Evolutionary conservation across 2,797 vertebrate species (phyloP).

Genomic region (Anguilla anguilla): DNA sequence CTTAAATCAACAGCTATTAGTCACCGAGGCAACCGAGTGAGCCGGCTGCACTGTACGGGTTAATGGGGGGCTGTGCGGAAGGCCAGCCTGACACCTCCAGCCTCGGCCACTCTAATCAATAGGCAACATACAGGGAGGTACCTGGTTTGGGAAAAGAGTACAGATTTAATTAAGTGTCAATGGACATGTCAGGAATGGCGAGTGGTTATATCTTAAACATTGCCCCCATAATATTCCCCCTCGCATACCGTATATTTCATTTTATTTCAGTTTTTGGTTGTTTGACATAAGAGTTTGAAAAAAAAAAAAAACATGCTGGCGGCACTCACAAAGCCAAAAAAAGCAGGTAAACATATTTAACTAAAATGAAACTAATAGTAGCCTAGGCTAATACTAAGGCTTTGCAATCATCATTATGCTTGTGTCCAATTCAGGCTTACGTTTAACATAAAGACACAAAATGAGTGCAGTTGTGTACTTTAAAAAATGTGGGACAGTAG

Average conservation of each 20-base stretch:
- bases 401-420: background rate
- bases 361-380: background rate
- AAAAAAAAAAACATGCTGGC: conserved; percentile 28
- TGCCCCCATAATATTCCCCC: conserved; percentile 41
- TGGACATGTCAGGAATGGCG: conserved; percentile 38
- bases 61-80: conserved; percentile 41
- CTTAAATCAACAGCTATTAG: conserved; percentile 51
- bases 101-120: conserved; percentile 34
- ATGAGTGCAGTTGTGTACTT: conserved; percentile 16
- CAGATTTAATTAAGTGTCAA: conserved; percentile 50
- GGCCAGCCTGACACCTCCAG: conserved; percentile 33
- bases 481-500: conserved; percentile 20
- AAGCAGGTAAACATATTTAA: background rate
- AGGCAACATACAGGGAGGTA: conserved; percentile 30
- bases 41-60: conserved; percentile 39
- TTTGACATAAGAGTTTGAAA: conserved; percentile 11
- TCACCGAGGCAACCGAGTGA: conserved; percentile 44
- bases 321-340: conserved; percentile 8
- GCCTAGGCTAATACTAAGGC: background rate
- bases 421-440: background rate
- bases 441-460: conserved; percentile 14
- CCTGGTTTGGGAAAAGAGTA: conserved; percentile 31
- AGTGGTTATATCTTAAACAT: conserved; percentile 43
- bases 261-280: conserved; percentile 27
- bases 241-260: conserved; percentile 37